Evolutionary conservation across 2,797 vertebrate species (phyloP), one percentile per base, ranked within the genome.

Genomic region (Poecile montanus): DNA sequence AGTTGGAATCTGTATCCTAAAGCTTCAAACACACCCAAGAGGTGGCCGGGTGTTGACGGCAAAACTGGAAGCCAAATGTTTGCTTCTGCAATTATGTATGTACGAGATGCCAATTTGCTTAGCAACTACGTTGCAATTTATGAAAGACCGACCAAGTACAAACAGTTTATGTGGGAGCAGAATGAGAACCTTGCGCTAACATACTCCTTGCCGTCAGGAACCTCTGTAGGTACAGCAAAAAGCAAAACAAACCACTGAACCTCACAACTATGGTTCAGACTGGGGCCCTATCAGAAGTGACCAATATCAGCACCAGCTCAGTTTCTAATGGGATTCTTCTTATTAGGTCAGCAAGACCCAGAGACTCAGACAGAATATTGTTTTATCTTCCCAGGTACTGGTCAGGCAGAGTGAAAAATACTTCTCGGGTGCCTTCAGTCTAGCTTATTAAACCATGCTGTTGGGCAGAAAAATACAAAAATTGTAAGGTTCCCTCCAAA

Each of bases 1-100:
- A 91, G 84, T 74, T 94, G 96, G 94, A 97, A 96, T 93, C 91
- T 97, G 81, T 91, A 85, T 89, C 89, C 96, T 89, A 85, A 96
- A 96, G 95, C 94, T 95, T 84, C 96, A 93, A 94, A 96, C 91
- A 97, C 95, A 93, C 91, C 96, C 96, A 91, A 94, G 94, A 96
- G 93, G 91, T 97, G 96, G 96, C 95, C 84, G 21, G 95, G 96
- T 96, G 91, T 94, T 48, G 62, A 97, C 12, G 10, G 67, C 71
- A 90, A 89, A 93, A 88, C 93, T 95, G 87, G 75, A 96, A 96
- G 91, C 58, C 34, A 78, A 95, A 87, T 79, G 80, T 95, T 96
- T 97, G 92, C 95, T 98, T 97, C 95, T 97, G 94, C 95, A 97
- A 95, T 96, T 95, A 94, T 22, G 9, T 82, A 87, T 3, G 12